These are phyloP conservation scores for Brachymystax lenok DNA, from an alignment of 2,797 vertebrate genomes.

Conservation along the genomic window DNA sequence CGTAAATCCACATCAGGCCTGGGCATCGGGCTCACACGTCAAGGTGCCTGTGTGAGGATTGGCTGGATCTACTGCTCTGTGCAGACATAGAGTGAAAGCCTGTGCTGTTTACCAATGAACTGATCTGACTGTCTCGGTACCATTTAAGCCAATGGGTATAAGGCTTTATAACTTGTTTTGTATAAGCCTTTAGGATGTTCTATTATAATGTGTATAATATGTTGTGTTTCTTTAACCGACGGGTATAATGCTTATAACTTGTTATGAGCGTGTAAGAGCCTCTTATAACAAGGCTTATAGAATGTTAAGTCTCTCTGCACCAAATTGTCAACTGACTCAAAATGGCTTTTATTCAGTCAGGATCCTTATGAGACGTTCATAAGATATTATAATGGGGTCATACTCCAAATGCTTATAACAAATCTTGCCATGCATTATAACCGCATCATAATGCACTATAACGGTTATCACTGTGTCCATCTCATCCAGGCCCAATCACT, in stretches of 20 bases:
- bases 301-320: no score
- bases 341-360: neutral
- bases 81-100: slow-evolving; percentile 14
- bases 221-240: no score
- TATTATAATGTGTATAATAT: no score
- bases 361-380: neutral
- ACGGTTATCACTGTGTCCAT: neutral
- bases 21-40: neutral
- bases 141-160: neutral
- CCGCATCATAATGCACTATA: neutral
- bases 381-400: neutral
- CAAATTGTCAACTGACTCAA: neutral
- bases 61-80: slow-evolving; percentile 17
- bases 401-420: neutral
- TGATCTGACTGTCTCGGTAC: slow-evolving; percentile 1
- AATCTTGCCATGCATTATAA: neutral
- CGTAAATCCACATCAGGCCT: slow-evolving; percentile 15
- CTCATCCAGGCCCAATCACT: slow-evolving; percentile 84
- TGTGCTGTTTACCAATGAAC: slow-evolving; percentile 33
- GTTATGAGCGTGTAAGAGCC: no score
- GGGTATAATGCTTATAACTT: no score
- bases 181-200: no score
- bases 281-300: no score
- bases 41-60: slow-evolving; percentile 12
- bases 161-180: no score